Conservation (phyloP, 2,797 vertebrate species). For the Macropus fuliginosus region DNA sequence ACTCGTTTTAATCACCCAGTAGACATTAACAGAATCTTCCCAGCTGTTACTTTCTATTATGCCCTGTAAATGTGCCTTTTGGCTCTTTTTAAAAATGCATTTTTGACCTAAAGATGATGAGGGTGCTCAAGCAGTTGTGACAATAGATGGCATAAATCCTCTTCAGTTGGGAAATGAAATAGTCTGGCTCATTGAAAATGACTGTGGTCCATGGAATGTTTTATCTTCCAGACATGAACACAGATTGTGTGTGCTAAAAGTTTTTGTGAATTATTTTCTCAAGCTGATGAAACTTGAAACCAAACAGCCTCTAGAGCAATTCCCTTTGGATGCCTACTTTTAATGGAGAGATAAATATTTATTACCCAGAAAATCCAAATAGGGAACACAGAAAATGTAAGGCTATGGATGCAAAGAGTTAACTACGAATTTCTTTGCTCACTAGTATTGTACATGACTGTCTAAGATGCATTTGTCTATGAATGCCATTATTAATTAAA, state of each 20-base stretch:
- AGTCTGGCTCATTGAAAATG: slow-evolving; percentile 15
- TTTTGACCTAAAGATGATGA: slow-evolving; percentile 64
- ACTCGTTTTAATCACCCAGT: slow-evolving; percentile 65
- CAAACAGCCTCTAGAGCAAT: slow-evolving; percentile 21
- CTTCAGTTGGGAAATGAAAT: background rate
- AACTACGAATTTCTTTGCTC: slow-evolving; percentile 29
- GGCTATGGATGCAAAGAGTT: background rate
- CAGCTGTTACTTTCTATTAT: slow-evolving; percentile 66
- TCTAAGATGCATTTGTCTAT: background rate
- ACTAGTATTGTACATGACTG: background rate
- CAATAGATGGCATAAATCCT: slow-evolving; percentile 35
- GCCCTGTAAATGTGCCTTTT: slow-evolving; percentile 56
- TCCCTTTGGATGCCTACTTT: background rate
- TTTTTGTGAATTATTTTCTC: background rate
- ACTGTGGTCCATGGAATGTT: background rate
- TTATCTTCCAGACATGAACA: slow-evolving; percentile 1
- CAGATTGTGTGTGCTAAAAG: slow-evolving; percentile 2
- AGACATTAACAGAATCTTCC: slow-evolving; percentile 68
- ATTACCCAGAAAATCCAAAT: slow-evolving; percentile 14
- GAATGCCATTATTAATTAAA: background rate
- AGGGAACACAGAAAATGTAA: background rate
- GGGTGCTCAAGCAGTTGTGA: slow-evolving; percentile 19
- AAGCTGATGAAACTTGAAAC: slow-evolving; percentile 13
- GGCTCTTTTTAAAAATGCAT: slow-evolving; percentile 56
- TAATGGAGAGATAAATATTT: slow-evolving; percentile 28